Evolutionary conservation across 1,140 invertebrate species (phyloP).

Genomic region (Bombus pascuorum): DNA sequence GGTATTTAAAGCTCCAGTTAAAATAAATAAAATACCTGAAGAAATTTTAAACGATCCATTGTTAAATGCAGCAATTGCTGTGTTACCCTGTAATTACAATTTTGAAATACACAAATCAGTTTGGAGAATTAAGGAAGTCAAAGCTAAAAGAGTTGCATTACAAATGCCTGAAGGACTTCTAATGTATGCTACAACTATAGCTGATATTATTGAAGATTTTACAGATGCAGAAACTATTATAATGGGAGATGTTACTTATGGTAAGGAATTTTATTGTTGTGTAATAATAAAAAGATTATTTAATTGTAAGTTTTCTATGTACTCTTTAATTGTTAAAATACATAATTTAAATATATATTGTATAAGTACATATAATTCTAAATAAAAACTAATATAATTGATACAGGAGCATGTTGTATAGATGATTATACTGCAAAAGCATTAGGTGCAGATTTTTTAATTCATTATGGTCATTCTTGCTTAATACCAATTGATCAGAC

Average conservation of each 20-base stretch:
- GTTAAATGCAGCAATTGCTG: slow-evolving; percentile 88
- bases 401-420: slow-evolving; percentile 96
- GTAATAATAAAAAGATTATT: neutral
- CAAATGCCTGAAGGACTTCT: slow-evolving; percentile 98
- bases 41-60: slow-evolving; percentile 91
- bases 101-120: slow-evolving; percentile 99
- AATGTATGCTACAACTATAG: slow-evolving; percentile 95
- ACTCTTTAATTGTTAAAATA: neutral
- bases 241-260: slow-evolving; percentile 99
- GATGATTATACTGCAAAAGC: slow-evolving; percentile 97
- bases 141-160: slow-evolving; percentile 94
- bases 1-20: slow-evolving; percentile 88
- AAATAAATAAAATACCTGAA: slow-evolving; percentile 92
- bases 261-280: slow-evolving; percentile 57
- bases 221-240: slow-evolving; percentile 97
- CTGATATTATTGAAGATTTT: slow-evolving; percentile 97
- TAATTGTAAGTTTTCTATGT: neutral
- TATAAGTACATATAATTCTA: neutral
- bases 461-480: slow-evolving; percentile 99
- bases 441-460: slow-evolving; percentile 94
- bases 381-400: neutral
- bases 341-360: neutral
- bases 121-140: slow-evolving; percentile 94
- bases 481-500: slow-evolving; percentile 97
- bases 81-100: slow-evolving; percentile 97